Evolutionary conservation across 2,888 invertebrate genomes (phyloP), one percentile per base, ranked within the genome.

Genomic region (Drosophila villosipedis): DNA sequence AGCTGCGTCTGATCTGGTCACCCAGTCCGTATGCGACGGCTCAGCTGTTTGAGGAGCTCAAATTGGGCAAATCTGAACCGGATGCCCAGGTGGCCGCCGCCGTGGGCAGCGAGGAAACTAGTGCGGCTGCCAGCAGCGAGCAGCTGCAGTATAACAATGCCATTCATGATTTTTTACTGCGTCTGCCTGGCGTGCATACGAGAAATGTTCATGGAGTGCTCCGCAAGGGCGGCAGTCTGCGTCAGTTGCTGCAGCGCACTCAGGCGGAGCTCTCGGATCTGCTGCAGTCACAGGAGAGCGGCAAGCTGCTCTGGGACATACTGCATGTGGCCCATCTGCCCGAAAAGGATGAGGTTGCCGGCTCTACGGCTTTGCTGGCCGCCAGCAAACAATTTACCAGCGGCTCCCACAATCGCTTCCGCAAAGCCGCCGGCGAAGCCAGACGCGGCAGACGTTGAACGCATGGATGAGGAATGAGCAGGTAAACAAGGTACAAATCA

Each of bases 1-100:
- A 96, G 88, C 94, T 99, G 75, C 96, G 98, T 82, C 94, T 99
- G 12, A 96, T 99, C 41, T 99, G 99, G 99, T 99, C 99, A 16
- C 98, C 98, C 3, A 98, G 97, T 92, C 99, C 99, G 0, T 97
- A 98, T 92, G 98, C 98, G 47, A 98, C 98, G 0, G 98, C 99
- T 0, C 98, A 99, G 93, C 94, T 99, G 55, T 99, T 99, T 93
- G 97, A 98, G 91, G 98, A 99, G 93, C 94, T 99, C 1, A 99
- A 99, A 96, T 95, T 96, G 94, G 97, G 96, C 9, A 96, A 96
- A 92, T 95, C 95, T 28, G 96, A 99, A 92, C 99, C 99, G 0
- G 95, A 96, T 92, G 94, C 96, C 0, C 94, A 95, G 16, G 95
- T 95, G 84, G 97, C 98, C 0, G 94, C 96, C 16, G 95, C 96